Conservation (phyloP, 2,888 invertebrate species). For the Venustoraphidia nigricollis region DNA sequence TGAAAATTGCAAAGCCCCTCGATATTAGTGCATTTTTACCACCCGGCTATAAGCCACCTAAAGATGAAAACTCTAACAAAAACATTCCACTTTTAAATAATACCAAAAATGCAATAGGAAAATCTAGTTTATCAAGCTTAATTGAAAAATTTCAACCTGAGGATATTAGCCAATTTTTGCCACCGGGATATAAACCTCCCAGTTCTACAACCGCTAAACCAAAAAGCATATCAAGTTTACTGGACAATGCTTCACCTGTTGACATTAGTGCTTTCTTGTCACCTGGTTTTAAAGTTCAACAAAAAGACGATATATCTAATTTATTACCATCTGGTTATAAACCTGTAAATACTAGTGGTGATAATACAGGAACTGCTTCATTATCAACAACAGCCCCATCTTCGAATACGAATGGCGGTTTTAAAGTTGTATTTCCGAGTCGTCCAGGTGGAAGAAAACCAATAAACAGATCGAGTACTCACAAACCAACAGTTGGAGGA, state of each 20-base stretch:
- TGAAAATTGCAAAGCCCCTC: conserved; percentile 18
- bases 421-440: conserved; percentile 67
- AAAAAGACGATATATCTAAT: conserved; percentile 26
- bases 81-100: not conserved
- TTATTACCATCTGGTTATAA: conserved; percentile 42
- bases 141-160: conserved; percentile 17
- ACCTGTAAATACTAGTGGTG: conserved; percentile 13
- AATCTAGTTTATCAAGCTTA: too few species aligned
- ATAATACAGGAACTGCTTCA: conserved; percentile 14
- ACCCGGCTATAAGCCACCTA: conserved; percentile 24
- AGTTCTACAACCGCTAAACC: conserved; percentile 25
- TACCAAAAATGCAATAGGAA: too few species aligned
- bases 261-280: conserved; percentile 50
- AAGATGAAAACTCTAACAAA: conserved; percentile 13
- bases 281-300: conserved; percentile 33
- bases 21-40: conserved; percentile 27
- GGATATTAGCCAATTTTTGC: conserved; percentile 41
- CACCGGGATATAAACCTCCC: conserved; percentile 40
- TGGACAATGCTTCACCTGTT: conserved; percentile 16
- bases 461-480: conserved; percentile 37
- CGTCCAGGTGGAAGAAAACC: conserved; percentile 50
- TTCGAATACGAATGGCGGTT: conserved; percentile 24
- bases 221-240: conserved; percentile 7
- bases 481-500: conserved; percentile 32
- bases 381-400: conserved; percentile 30